These are phyloP conservation scores for Rousettus leschenaultii DNA, from an alignment of 2,113 vertebrate species.

Conservation along the genomic window DNA sequence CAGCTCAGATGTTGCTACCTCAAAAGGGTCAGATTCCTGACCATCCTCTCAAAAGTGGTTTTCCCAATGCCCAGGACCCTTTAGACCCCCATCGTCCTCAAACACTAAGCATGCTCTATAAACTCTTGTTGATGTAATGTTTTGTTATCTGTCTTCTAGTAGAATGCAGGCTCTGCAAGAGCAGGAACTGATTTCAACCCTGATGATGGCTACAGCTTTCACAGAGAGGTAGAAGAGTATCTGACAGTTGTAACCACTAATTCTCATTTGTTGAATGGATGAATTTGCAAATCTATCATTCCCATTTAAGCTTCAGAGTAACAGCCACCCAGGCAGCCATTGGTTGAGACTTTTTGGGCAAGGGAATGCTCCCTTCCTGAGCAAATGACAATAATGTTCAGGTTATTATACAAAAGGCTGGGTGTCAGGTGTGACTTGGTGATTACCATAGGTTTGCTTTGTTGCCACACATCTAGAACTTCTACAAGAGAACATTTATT, in stretches of 20 bases:
- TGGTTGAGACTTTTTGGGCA: neutral
- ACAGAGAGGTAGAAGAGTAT: no score
- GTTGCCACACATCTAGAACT: neutral
- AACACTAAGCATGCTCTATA: rapidly evolving
- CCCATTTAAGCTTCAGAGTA: neutral
- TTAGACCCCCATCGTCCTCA: neutral
- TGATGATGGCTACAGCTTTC: rapidly evolving
- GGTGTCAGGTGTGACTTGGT: neutral
- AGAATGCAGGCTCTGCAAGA: no score
- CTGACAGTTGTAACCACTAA: rapidly evolving
- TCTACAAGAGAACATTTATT: neutral
- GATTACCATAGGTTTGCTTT: neutral
- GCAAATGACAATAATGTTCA: neutral
- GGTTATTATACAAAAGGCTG: neutral
- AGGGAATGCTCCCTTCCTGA: neutral
- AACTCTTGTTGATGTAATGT: rapidly evolving
- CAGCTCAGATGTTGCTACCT: neutral
- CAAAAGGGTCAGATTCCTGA: neutral
- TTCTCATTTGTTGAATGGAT: neutral
- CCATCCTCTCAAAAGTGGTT: neutral
- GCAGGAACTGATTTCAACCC: neutral
- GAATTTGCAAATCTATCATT: neutral
- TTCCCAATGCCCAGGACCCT: neutral
- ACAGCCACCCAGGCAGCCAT: neutral
- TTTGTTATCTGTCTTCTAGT: neutral